Base-by-base conservation (phyloP, 1,140 invertebrate species). In the Polypedilum pembai region DNA sequence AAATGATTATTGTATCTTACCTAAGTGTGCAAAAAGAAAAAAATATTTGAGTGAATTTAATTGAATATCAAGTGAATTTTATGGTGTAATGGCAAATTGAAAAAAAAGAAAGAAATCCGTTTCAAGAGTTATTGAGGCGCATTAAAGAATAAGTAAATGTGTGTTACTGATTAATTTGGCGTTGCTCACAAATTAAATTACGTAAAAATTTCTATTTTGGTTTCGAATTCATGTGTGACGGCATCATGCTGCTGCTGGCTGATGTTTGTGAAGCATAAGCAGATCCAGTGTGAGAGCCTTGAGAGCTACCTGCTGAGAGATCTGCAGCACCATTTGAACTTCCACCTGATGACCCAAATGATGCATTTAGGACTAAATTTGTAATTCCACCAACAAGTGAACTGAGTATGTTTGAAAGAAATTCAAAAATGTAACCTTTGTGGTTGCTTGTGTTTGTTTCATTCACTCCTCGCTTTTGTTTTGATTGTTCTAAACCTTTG, bases 311-410 rank as follows among this genome's bases (percentile, higher is more conserved):
- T 45, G 40, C 73, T 21, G 73, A 74, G 12, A 74, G 41, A 74
- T 74, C 76, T 7, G 77, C 75, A 7, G 80, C 78, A 8, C 80
- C 80, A 21, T 79, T 77, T 4, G 80, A 69, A 8, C 80, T 79
- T 0, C 81, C 81, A 7, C 79, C 79, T 2, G 79, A 79, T 24
- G 81, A 79, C 0, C 80, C 80, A 73, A 81, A 33, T 7, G 79
- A 78, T 12, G 81, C 79, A 75, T 81, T 81, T 0, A 81, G 75
- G 20, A 82, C n/a, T n/a, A 81, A 40, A 0, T 79, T 80, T 4
- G 81, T 69, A 3, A 78, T 77, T 72, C 76, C 80, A 76, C 80
- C 80, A 0, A 81, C 80, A 73, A 81, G 20, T 74, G 80, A 80
- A 0, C 78, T 78, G 8, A 79, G 77, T 65, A 82, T 78, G 40